Conservation (phyloP, 30 jellyfish, hydroid and myxozoan genomes). For the Cassiopea andromeda region DNA sequence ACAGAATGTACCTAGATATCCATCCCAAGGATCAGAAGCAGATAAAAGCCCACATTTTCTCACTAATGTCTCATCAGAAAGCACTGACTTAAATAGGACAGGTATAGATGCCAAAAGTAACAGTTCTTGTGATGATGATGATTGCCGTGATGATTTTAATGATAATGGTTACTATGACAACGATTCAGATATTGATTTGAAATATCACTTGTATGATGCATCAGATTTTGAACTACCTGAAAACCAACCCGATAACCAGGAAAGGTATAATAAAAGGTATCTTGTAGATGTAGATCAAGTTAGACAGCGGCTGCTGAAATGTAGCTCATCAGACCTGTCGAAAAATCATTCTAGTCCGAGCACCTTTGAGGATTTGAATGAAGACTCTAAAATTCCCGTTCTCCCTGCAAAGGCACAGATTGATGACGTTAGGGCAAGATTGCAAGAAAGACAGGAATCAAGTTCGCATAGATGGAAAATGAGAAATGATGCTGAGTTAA, state of each 20-base stretch:
- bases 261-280: not conserved
- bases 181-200: slow-evolving; percentile 15
- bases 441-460: not conserved
- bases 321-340: not conserved
- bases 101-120: not conserved
- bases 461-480: not conserved
- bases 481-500: not conserved
- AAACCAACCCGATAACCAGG: not conserved
- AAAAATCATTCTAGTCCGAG: not conserved
- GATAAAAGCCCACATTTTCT: slow-evolving; percentile 31
- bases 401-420: not conserved
- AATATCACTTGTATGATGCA: slow-evolving; percentile 29
- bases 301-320: not conserved
- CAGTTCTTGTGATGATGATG: slow-evolving; percentile 7
- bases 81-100: not conserved
- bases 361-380: not conserved
- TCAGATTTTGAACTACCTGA: slow-evolving; percentile 1
- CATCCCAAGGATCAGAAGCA: not conserved
- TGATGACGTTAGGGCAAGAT: not conserved
- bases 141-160: too few species aligned
- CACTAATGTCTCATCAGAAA: slow-evolving; percentile 1
- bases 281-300: not conserved
- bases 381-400: not conserved
- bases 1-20: not conserved
- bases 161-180: not conserved